Evolutionary conservation across 2,113 vertebrate species (phyloP), one percentile per base, ranked within the genome.

Genomic region (Cyanoderma ruficeps): DNA sequence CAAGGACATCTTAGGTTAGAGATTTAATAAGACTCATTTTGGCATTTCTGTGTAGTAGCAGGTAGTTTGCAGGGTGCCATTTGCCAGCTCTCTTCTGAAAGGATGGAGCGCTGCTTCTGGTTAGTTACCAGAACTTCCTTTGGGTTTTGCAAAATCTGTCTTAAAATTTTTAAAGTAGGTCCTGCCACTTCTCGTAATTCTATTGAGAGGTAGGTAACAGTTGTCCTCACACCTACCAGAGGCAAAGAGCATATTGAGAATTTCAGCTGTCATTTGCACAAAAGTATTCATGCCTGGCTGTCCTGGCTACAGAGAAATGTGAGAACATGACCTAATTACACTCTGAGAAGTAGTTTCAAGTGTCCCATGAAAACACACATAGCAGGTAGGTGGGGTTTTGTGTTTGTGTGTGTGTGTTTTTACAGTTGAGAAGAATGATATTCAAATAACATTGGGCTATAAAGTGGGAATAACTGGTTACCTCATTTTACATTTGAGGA

Each of bases 341-440:
- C 17, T 6, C 30, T 11, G 8, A 59, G 67, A 77, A 55, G 39
- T 13, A 31, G 27, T 42, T 71, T 63, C 60, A 35, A 70, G 27
- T 0, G 10, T 15, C 30, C 64, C 56, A 28, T 15, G 31, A 86
- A 57, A 93, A 70, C 11, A 59, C 18, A 14, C 13, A 3, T 3
- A 42, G 63, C 44, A 63, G 6, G 19, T 6, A 70, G 15, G 1
- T 6, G 16, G 3, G 8, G 1, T 4, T 46, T 8, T 37, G 17
- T 23, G 21, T 52, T 10, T 37, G 17, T 27, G 21, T 15, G 9
- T 46, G 13, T 27, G n/a, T 7, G 8, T 16, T 33, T 16, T 33
- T 4, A 16, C 4, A 15, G 27, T 64, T 71, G 41, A 59, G 41
- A 42, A 22, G 18, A 18, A 77, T 27, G 5, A 41, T 47, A 78